Base-by-base conservation (phyloP, 2,113 vertebrate species). In the Ophthalmolycus amberensis region DNA sequence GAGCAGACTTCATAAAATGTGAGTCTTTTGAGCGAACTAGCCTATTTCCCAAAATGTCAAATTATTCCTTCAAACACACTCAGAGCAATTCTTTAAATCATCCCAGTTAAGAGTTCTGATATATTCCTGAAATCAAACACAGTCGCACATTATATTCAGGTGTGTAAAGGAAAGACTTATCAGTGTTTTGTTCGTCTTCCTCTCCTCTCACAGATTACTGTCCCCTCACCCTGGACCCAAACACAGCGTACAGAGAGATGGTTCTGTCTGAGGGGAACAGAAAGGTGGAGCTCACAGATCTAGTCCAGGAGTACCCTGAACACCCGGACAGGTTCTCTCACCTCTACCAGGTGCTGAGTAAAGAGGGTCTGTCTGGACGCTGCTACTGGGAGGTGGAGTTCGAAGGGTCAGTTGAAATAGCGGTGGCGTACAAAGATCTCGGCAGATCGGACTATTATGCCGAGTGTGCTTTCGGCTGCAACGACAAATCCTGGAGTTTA, bases 341-440 rank as follows among this genome's bases (percentile, higher is more conserved):
- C 25, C 52, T 66, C 4, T 62, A 8, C 1, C 84, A 85, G 84
- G 79, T 85, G 62, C 50, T 85, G 62, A 54, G 84, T 46, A 22
- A 44, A 27, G 58, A 71, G 67, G 32, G 9, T 20, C 77, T 85
- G 48, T 9, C 77, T 0, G 52, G 59, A 59, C 77, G 74, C 22
- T 72, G 58, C 37, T 85, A 81, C 74, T 85, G 78, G 79, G 84
- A 85, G 74, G 68, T 77, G 44, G 66, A 76, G 48, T 71, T 74
- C 22, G 25, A 56, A 11, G 62, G 9, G 2, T 52, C 70, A 6
- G 22, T 56, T 16, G 80, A 86, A 44, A 56, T 79, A 20, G 85
- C 80, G 0, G 71, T 86, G 40, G 56, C 46, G 1, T 86, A 86
- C 65, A 64, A 44, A 60, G 66, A 65, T 29, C 58, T 86, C 0